A percentile compares a stretch with the other conserved stretches of the same genome.
phyloP scores from a whole-genome alignment of 1,140 invertebrate genomes.

The Neoseiulus cucumeris region DNA sequence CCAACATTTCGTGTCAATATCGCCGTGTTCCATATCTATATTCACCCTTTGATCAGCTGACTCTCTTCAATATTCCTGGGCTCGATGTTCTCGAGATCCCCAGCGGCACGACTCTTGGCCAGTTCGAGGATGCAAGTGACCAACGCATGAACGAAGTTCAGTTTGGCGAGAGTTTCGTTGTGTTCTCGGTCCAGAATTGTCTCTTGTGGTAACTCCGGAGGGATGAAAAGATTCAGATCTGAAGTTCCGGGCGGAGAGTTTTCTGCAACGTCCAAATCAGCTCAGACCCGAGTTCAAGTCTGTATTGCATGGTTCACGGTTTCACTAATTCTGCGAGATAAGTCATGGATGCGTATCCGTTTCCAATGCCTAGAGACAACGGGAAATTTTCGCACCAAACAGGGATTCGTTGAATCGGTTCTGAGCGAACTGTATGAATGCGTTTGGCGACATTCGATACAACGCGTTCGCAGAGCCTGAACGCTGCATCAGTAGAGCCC shows the following conservation, averaged over 20 bases:
- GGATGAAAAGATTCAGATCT: conserved; percentile 53
- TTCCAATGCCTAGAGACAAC: no score
- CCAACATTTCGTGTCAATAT: no score
- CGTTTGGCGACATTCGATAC: conserved; percentile 6
- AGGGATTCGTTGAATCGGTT: background rate
- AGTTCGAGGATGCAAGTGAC: conserved; percentile 75
- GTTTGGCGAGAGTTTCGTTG: conserved; percentile 74
- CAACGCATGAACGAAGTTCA: conserved; percentile 74
- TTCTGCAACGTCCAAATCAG: no score
- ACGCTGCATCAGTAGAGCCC: conserved; percentile 13
- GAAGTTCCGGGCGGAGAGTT: conserved; percentile 32
- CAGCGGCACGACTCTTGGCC: conserved; percentile 48
- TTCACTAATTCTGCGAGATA: no score
- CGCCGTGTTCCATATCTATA: conserved; percentile 8
- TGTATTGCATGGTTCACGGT: no score
- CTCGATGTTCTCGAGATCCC: conserved; percentile 28
- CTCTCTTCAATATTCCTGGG: conserved; percentile 15
- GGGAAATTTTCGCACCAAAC: background rate
- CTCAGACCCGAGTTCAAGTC: no score
- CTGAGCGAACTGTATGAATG: conserved; percentile 3
- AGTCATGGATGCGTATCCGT: no score
- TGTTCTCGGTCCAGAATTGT: conserved; percentile 80
- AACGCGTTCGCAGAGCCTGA: conserved; percentile 18
- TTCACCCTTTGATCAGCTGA: background rate
- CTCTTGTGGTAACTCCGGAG: conserved; percentile 80